Evolutionary conservation across 2,797 vertebrate genomes (phyloP).

Genomic region (Tympanoctomys barrerae): DNA sequence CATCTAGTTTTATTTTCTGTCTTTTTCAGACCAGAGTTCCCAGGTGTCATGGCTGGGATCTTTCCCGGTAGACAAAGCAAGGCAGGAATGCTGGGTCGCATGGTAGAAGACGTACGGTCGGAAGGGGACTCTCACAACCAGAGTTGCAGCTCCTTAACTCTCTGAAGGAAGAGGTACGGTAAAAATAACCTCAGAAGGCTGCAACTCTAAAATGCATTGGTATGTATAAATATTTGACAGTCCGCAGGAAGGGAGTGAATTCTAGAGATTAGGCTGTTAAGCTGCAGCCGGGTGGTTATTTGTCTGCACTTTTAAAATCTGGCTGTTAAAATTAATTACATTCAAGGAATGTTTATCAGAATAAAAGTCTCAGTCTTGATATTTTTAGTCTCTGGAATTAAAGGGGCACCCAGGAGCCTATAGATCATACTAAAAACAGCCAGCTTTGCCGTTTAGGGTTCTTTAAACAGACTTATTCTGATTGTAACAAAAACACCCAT

Average conservation of each 20-base stretch:
- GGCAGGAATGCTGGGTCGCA: rapidly evolving
- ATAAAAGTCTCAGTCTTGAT: constrained; percentile 66
- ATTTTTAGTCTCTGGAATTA: constrained; percentile 79
- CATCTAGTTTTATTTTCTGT: not conserved
- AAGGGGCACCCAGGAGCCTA: constrained; percentile 67
- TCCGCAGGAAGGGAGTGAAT: constrained; percentile 9
- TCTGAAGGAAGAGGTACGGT: not conserved
- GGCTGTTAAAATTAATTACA: constrained; percentile 77
- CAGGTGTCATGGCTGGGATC: not conserved
- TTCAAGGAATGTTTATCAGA: constrained; percentile 76
- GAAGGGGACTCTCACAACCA: not conserved
- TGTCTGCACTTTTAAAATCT: constrained; percentile 71
- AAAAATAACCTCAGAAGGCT: not conserved
- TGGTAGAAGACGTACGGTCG: not conserved
- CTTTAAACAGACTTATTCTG: constrained; percentile 89
- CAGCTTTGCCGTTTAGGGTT: constrained; percentile 83
- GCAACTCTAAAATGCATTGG: not conserved
- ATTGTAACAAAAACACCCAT: constrained; percentile 91
- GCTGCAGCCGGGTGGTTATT: constrained; percentile 39
- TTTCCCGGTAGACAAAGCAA: rapidly evolving
- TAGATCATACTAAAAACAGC: constrained; percentile 81
- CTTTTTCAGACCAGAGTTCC: not conserved
- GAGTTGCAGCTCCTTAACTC: not conserved
- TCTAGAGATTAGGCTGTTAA: not conserved
- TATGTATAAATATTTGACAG: constrained; percentile 37